Conservation (phyloP, 2,113 vertebrate genomes). For the Falcunculus frontatus region DNA sequence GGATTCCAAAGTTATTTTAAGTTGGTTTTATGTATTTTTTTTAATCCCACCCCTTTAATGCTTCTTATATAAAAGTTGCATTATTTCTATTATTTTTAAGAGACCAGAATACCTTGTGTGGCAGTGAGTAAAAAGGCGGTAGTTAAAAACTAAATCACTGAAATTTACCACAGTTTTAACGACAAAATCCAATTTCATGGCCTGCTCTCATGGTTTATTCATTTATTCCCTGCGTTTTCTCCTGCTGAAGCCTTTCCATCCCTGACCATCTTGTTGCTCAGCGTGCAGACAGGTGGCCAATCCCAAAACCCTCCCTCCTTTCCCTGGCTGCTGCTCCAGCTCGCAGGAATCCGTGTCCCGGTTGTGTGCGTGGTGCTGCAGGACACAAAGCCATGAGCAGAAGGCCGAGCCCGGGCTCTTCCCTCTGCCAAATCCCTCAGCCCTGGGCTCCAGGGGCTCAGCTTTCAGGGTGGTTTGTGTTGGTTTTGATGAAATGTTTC, state of each 20-base stretch:
- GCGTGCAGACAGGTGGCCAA: not conserved
- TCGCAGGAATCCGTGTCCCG: not conserved
- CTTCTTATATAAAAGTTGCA: not conserved
- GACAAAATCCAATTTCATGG: accelerated
- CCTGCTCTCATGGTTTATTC: accelerated
- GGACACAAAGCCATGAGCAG: not conserved
- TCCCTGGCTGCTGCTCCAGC: not conserved
- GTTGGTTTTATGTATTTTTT: not conserved
- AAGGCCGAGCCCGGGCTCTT: not conserved
- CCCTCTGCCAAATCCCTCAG: not conserved
- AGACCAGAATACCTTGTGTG: not conserved
- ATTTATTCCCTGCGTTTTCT: not conserved
- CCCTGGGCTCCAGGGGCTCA: not conserved
- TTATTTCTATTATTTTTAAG: not conserved
- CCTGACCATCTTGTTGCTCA: not conserved
- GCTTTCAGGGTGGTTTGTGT: accelerated
- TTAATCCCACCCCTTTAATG: not conserved
- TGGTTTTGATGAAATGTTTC: accelerated
- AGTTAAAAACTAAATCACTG: not conserved
- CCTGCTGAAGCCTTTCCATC: not conserved
- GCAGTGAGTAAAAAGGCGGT: not conserved
- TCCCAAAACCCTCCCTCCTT: not conserved
- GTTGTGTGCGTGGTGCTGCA: not conserved
- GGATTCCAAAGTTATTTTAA: not conserved
- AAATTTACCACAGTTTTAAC: not conserved